phyloP scores from a whole-genome alignment of 2,888 invertebrate genomes.

The Erebia aethiops region DNA sequence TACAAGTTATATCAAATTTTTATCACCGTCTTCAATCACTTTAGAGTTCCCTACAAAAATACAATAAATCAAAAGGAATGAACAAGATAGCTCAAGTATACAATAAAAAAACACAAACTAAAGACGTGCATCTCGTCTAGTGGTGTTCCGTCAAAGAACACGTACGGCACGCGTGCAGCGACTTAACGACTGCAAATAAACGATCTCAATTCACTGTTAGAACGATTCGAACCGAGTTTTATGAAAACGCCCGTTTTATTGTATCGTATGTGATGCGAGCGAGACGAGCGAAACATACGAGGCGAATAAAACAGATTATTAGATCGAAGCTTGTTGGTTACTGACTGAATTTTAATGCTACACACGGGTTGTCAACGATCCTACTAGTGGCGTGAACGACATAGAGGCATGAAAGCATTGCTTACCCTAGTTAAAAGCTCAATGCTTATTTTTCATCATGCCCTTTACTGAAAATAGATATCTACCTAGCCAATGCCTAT shows the following conservation, averaged over 20 bases:
- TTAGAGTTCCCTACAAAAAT: background rate
- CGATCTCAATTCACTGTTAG: background rate
- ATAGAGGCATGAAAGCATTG: no score
- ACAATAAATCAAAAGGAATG: background rate
- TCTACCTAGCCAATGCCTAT: no score
- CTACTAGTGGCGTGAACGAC: no score
- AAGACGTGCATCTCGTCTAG: background rate
- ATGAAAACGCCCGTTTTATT: constrained; percentile 4
- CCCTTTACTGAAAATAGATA: no score
- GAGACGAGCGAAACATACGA: background rate
- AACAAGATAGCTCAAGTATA: background rate
- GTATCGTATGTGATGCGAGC: background rate
- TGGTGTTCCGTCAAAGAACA: constrained; percentile 14
- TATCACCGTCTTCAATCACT: no score
- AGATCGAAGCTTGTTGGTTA: no score
- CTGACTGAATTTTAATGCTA: no score
- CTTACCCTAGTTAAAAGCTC: no score
- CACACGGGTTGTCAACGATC: no score
- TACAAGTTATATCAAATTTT: no score
- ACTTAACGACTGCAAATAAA: constrained; percentile 21
- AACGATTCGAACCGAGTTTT: constrained; percentile 4
- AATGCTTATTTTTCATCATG: no score
- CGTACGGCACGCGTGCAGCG: constrained; percentile 26
- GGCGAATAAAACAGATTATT: no score
- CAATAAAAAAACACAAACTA: background rate